Evolutionary conservation across 2,888 invertebrate genomes (phyloP), one percentile per base, ranked within the genome.

Genomic region (Eustalomyia histrio): DNA sequence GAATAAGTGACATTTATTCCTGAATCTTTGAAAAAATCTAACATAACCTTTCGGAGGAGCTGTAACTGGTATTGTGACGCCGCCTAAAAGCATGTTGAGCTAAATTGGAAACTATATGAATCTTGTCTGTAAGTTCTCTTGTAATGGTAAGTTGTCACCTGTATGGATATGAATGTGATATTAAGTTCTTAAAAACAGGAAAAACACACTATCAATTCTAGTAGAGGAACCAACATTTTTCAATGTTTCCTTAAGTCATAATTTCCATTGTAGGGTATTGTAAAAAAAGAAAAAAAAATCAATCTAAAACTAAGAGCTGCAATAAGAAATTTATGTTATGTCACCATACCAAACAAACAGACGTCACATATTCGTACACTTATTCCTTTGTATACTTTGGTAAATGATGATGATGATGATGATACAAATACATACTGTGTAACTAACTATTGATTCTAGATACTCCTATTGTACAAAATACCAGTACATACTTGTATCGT

Each of bases 291-390:
- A 58, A 53, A 33, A 35, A 57, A 73, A 61, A 58, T 65, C 53
- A 55, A 74, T 60, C 43, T 64, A 24, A 60, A 65, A 65, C 17
- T 39, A 35, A 39, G 76, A 74, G 74, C 74, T 61, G 81, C 69
- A 78, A 67, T 67, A 60, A 81, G 69, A 73, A 74, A 78, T 78
- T 81, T 81, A 65, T 80, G 69, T 76, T 69, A 76, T 74, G 76
- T 74, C 80, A 81, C 76, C 73, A 80, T 76, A 29, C 69, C 65
- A 60, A 73, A 64, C 53, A 60, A 64, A 57, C 55, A 16, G 2
- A 57, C 57, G 16, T 47, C 6, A 50, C n/a, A 14, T 33, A 65
- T 17, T 29, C 17, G 8, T 14, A 60, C n/a, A 39, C 16, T 3
- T 33, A 29, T 52, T 65, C 33, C 21, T 68, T n/a, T 33, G 43